These are phyloP conservation scores for Drosophila monieri DNA, from an alignment of 2,888 invertebrate species.

Conservation along the genomic window DNA sequence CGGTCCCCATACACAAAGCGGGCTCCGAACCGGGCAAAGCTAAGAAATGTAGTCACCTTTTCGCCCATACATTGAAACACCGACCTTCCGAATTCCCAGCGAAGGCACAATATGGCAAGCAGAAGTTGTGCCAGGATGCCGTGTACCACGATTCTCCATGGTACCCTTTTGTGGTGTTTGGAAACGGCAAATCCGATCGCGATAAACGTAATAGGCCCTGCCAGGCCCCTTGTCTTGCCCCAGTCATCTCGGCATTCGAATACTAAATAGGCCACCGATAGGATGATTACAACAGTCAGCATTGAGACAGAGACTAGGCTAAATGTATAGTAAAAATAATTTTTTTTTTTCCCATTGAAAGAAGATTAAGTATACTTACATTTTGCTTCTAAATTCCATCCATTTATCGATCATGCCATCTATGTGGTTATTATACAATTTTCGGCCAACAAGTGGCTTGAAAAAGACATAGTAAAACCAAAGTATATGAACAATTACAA, in stretches of 20 bases:
- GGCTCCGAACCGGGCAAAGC: slow-evolving; percentile 90
- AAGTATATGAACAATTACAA: slow-evolving; percentile 38
- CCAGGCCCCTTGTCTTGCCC: slow-evolving; percentile 24
- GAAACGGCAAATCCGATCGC: slow-evolving; percentile 87
- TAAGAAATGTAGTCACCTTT: slow-evolving; percentile 85
- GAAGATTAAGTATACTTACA: slow-evolving; percentile 22
- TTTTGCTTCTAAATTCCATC: slow-evolving; percentile 45
- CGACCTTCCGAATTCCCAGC: slow-evolving; percentile 86
- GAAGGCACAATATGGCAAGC: slow-evolving; percentile 92
- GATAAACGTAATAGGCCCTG: slow-evolving; percentile 34
- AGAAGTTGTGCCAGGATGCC: slow-evolving; percentile 92
- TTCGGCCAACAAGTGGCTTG: slow-evolving; percentile 45
- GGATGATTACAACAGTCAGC: slow-evolving; percentile 7
- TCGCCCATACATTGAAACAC: slow-evolving; percentile 43
- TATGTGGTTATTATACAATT: slow-evolving; percentile 32
- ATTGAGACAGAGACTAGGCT: slow-evolving; percentile 37
- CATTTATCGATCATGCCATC: slow-evolving; percentile 40
- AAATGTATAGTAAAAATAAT: background rate
- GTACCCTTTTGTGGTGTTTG: slow-evolving; percentile 86
- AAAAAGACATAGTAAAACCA: slow-evolving; percentile 53
- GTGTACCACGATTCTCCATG: slow-evolving; percentile 91
- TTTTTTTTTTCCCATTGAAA: background rate
- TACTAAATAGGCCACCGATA: background rate
- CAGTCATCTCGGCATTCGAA: slow-evolving; percentile 18
- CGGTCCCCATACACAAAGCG: slow-evolving; percentile 91